Percentiles rank a stretch among this genome's conserved stretches.
These are phyloP conservation scores for Kobus ellipsiprymnus DNA, from an alignment of 2,113 vertebrate species.

Conservation along the genomic window DNA sequence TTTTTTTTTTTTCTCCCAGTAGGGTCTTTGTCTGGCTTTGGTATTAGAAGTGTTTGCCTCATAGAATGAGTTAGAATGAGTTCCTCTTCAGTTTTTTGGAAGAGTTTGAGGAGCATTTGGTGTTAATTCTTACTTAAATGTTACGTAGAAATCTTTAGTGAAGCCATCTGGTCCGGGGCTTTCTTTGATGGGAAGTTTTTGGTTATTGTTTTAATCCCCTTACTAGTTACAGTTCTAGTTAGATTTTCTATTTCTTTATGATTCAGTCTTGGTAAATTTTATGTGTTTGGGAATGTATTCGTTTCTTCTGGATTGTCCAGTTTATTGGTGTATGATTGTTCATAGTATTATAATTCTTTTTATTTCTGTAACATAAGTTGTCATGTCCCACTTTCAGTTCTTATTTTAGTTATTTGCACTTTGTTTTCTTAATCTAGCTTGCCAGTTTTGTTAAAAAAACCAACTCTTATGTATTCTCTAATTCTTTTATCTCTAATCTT, in stretches of 20 bases:
- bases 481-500: neutral
- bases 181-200: neutral
- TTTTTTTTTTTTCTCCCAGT: neutral
- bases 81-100: neutral
- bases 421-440: neutral
- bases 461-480: neutral
- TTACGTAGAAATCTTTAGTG: neutral
- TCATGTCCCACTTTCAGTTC: neutral
- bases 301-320: neutral
- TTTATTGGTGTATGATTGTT: neutral
- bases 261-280: neutral
- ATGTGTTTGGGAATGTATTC: neutral
- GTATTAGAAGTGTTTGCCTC: neutral
- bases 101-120: neutral
- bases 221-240: neutral
- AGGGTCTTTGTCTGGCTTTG: neutral
- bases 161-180: neutral
- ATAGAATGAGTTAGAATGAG: neutral
- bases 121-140: neutral
- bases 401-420: neutral
- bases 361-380: neutral
- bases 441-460: neutral
- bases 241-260: neutral
- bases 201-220: neutral
- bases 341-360: neutral